Conservation (phyloP, 2,888 invertebrate genomes). For the Plebejus anna region DNA sequence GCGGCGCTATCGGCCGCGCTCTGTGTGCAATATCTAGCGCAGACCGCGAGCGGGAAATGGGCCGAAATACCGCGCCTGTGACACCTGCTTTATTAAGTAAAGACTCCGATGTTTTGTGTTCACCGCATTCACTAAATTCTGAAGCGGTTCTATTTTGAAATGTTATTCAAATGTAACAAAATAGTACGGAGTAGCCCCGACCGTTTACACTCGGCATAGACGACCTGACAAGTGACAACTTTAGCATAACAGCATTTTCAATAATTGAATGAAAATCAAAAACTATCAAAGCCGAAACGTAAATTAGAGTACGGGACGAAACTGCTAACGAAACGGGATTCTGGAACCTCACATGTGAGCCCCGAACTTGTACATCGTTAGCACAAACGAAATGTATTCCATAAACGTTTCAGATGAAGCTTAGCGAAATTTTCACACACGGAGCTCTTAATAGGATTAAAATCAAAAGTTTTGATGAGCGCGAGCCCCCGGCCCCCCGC, state of each 20-base stretch:
- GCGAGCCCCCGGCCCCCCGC: background rate
- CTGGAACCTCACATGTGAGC: background rate
- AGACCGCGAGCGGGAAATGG: background rate
- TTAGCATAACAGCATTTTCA: background rate
- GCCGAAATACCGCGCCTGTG: background rate
- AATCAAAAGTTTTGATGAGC: constrained; percentile 31
- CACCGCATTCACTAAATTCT: background rate
- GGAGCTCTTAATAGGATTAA: constrained; percentile 31
- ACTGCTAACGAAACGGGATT: background rate
- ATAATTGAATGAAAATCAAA: constrained; percentile 4
- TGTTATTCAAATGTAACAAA: background rate
- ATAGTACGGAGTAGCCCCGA: background rate
- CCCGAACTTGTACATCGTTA: constrained; percentile 3
- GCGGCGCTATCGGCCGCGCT: background rate
- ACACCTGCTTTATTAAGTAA: constrained; percentile 6
- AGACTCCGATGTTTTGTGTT: background rate
- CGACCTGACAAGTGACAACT: no score
- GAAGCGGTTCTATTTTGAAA: background rate
- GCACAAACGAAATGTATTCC: constrained; percentile 9
- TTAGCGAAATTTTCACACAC: constrained; percentile 28
- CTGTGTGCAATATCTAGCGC: background rate
- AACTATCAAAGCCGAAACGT: background rate
- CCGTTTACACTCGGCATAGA: no score
- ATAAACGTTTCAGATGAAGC: constrained; percentile 21
- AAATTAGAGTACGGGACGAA: background rate